Evolutionary conservation across 2,797 vertebrate genomes (phyloP).

Genomic region (Sebastes trivittatus): DNA sequence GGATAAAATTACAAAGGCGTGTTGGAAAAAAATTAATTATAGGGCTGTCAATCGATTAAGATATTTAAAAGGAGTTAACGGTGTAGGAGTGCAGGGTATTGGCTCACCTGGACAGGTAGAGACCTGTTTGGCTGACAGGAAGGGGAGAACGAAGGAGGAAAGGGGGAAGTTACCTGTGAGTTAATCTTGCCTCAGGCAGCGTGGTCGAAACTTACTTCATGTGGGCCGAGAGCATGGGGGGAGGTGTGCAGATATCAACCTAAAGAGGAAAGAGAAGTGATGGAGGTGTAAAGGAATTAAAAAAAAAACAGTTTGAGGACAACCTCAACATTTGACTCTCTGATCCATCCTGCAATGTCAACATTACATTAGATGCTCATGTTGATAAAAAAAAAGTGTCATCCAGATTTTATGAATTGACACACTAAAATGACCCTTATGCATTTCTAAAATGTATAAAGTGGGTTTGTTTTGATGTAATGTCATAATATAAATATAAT

Average conservation of each 20-base stretch:
- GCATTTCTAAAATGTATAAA: not conserved
- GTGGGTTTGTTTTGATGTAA: not conserved
- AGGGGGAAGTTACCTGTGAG: constrained; percentile 42
- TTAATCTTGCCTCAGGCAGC: constrained; percentile 41
- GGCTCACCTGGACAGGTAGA: constrained; percentile 61
- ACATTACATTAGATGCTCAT: not conserved
- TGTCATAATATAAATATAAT: not conserved
- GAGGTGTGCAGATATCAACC: not conserved
- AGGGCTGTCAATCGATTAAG: too few species aligned
- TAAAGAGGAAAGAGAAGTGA: constrained; percentile 10
- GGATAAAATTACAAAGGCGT: not conserved
- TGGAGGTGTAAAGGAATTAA: not conserved
- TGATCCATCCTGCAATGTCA: not conserved
- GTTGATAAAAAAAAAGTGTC: not conserved
- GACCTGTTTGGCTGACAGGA: constrained; percentile 59
- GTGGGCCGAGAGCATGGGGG: not conserved
- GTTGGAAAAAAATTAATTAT: not conserved
- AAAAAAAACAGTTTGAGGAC: not conserved
- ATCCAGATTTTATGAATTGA: not conserved
- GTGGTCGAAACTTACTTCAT: constrained; percentile 22
- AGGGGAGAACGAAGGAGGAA: constrained; percentile 22
- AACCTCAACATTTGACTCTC: not conserved
- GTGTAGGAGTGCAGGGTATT: not conserved
- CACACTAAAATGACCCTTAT: not conserved
- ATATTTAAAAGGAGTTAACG: not conserved